phyloP scores from a whole-genome alignment of 2,113 vertebrate genomes.

The Callaeas wilsoni region DNA sequence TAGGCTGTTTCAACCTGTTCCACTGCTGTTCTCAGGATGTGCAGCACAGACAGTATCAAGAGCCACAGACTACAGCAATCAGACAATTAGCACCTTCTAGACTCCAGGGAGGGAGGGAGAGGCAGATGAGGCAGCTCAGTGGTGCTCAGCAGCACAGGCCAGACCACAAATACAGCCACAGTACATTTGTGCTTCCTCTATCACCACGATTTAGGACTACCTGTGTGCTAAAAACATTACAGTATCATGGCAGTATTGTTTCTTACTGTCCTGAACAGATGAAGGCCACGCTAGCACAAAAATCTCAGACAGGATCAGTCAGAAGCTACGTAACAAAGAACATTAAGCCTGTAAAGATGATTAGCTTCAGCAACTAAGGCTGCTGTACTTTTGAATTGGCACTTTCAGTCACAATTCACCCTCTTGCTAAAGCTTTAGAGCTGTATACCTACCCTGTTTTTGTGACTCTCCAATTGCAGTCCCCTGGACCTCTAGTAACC shows the following conservation, averaged over 20 bases:
- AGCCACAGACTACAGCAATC: neutral
- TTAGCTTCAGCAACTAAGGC: neutral
- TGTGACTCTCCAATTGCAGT: neutral
- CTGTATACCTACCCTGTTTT: neutral
- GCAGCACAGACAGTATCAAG: neutral
- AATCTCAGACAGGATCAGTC: neutral
- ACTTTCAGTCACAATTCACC: neutral
- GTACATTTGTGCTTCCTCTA: neutral
- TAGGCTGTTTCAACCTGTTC: neutral
- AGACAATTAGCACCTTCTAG: neutral
- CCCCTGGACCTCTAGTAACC: neutral
- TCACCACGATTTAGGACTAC: no score
- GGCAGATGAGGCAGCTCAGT: neutral
- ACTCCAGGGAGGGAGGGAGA: neutral
- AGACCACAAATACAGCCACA: neutral
- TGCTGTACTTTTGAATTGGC: neutral
- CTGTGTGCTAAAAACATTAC: neutral
- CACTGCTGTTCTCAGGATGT: rapidly evolving
- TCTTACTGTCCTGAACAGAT: neutral
- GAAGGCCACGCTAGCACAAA: neutral
- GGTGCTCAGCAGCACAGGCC: neutral
- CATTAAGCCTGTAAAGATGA: neutral
- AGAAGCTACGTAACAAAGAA: neutral
- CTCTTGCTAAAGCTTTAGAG: neutral
- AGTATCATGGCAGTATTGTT: neutral